Conservation (phyloP, 1,140 invertebrate genomes). For the Andrena cerasifolii region DNA sequence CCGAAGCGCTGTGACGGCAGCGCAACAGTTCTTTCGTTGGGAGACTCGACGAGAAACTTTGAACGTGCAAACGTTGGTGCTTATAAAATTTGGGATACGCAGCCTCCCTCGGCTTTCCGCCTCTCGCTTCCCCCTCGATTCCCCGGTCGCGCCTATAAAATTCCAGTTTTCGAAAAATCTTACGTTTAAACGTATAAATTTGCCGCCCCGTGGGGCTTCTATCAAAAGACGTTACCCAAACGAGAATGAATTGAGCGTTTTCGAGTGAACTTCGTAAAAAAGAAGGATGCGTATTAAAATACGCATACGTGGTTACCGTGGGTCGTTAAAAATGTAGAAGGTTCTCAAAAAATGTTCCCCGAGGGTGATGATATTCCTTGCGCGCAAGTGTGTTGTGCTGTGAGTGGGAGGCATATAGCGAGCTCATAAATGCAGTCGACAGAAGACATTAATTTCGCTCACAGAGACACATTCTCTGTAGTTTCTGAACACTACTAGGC, state of each 20-base stretch:
- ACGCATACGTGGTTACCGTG: conserved; percentile 3
- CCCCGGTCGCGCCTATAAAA: neutral
- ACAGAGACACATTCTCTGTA: too few species aligned
- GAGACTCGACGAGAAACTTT: conserved; percentile 4
- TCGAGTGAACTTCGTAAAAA: conserved; percentile 18
- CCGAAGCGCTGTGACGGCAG: neutral
- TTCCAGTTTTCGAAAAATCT: conserved; percentile 10
- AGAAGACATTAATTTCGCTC: too few species aligned
- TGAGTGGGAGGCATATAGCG: too few species aligned
- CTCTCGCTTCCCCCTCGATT: neutral
- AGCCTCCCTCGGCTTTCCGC: neutral
- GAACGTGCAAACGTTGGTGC: neutral
- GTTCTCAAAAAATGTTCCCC: neutral
- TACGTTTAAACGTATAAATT: conserved; percentile 40
- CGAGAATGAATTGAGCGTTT: conserved; percentile 21
- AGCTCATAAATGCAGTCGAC: too few species aligned
- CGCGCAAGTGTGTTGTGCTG: neutral
- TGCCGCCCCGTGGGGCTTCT: neutral
- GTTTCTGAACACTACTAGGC: too few species aligned
- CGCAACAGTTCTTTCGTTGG: neutral
- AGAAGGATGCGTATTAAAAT: conserved; percentile 13
- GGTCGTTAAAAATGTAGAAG: neutral
- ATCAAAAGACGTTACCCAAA: conserved; percentile 40
- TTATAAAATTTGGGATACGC: neutral
- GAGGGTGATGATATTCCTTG: neutral